Percentiles rank a stretch among this genome's conserved stretches.
Conservation (phyloP, 2,113 vertebrate genomes). For the Enhydra lutris region DNA sequence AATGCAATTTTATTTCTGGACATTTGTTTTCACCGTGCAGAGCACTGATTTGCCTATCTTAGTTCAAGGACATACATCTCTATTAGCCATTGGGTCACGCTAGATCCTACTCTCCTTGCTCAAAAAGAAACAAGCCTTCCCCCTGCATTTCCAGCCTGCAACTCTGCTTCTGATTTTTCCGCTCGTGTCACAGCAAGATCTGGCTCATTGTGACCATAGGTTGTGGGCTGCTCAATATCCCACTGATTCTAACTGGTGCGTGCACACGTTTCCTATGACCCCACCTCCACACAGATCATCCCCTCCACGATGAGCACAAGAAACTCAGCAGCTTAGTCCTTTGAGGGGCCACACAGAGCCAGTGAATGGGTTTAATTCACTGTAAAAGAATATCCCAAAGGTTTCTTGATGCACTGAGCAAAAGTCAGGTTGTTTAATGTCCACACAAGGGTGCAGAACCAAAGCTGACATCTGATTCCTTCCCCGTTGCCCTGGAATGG, state of each 20-base stretch:
- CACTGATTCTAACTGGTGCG: constrained; percentile 50
- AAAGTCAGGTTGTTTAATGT: background rate
- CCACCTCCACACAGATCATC: constrained; percentile 62
- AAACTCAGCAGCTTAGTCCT: constrained; percentile 59
- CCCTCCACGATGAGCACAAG: constrained; percentile 56
- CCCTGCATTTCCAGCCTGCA: background rate
- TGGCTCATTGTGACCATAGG: constrained; percentile 54
- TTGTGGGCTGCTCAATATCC: constrained; percentile 67
- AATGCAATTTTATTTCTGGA: background rate
- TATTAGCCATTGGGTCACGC: background rate
- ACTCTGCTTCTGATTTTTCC: constrained; percentile 31
- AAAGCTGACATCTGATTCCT: background rate
- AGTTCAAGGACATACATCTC: background rate
- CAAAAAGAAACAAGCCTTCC: background rate
- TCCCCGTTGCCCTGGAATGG: background rate
- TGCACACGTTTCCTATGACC: constrained; percentile 11
- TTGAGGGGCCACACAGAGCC: background rate
- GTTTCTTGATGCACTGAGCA: background rate
- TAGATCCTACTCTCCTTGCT: background rate
- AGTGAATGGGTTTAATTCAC: constrained; percentile 61
- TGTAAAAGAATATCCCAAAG: background rate
- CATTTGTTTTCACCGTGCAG: background rate
- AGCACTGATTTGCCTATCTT: background rate
- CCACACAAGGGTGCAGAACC: background rate
- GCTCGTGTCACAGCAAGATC: constrained; percentile 38